A percentile compares a stretch with the other conserved stretches of the same genome.
phyloP scores from a whole-genome alignment of 1,140 invertebrate species.

The Pseudomyrmex sp. region DNA sequence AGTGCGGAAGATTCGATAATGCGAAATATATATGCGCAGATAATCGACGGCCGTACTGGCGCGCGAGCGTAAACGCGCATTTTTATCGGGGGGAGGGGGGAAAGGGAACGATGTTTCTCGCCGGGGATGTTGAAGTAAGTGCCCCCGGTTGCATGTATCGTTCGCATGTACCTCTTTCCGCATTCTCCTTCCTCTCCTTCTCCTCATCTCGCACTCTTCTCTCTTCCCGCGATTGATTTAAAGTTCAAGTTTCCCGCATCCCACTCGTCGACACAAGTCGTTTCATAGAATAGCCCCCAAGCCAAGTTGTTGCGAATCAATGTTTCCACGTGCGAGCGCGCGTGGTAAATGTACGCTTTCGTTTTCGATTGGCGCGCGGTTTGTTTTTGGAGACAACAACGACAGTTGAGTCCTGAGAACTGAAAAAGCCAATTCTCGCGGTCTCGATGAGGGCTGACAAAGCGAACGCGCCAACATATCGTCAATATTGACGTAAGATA shows the following conservation, averaged over 20 bases:
- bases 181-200: conserved; percentile 4
- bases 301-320: too few species aligned
- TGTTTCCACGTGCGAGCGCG: too few species aligned
- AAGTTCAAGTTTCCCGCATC: conserved; percentile 45
- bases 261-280: background rate
- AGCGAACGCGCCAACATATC: conserved; percentile 16
- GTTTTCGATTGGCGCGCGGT: background rate
- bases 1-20: conserved; percentile 62
- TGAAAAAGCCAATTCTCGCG: conserved; percentile 15
- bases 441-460: background rate
- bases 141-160: conserved; percentile 48
- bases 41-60: conserved; percentile 9
- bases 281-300: conserved; percentile 52
- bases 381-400: conserved; percentile 1
- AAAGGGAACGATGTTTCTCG: conserved; percentile 61
- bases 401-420: background rate
- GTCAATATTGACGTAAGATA: conserved; percentile 67
- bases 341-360: background rate
- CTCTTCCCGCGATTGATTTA: conserved; percentile 56
- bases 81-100: conserved; percentile 70
- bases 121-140: conserved; percentile 66
- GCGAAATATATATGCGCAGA: conserved; percentile 52
- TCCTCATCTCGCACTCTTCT: background rate
- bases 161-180: conserved; percentile 26
- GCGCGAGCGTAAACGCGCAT: conserved; percentile 64